Base-by-base conservation (phyloP, 2,888 invertebrate genomes). In the Pachliopta kotzebuea region DNA sequence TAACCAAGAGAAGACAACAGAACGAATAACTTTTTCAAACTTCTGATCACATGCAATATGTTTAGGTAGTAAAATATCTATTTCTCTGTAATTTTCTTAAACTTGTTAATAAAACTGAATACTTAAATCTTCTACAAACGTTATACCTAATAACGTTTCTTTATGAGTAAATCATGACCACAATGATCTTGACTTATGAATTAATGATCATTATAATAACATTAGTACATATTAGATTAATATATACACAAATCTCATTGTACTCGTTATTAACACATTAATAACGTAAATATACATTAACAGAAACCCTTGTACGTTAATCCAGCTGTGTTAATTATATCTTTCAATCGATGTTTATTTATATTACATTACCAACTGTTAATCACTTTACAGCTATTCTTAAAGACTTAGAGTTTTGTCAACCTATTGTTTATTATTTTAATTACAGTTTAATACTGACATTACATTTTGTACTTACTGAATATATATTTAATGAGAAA, bases 161-260 rank as follows among this genome's bases (percentile, higher is more conserved):
- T 52, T 11, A 21, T 23, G 21, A 23, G 23, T 9, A 23, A 20
- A 52, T 21, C 52, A 23, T 23, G 52, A 14, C 23, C 11, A 21
- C 21, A 23, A 23, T 14, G 52, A 14, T 52, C 4, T 52, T 52
- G 52, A 52, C 23, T 14, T 52, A 21, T 7, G 8, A 52, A 52
- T 52, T 23, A 6, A 23, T 21, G 52, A 23, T 52, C 52, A 52
- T 45, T 45, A 45, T n/a, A 45, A 42, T 42, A 42, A n/a, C 45
- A 45, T 45, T n/a, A 45, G 45, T n/a, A 45, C n/a, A 45, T 45
- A 45, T 42, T 42, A 42, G 17, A 42, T 45, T 45, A n/a, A 45
- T 45, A 7, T n/a, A 6, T 42, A 18, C 2, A 7, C n/a, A 45
- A n/a, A 18, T 45, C 45, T 45, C 45, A 45, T 7, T 6, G 45